Evolutionary conservation across 2,888 invertebrate species (phyloP), one percentile per base, ranked within the genome.

Genomic region (Cheilosia variabilis): DNA sequence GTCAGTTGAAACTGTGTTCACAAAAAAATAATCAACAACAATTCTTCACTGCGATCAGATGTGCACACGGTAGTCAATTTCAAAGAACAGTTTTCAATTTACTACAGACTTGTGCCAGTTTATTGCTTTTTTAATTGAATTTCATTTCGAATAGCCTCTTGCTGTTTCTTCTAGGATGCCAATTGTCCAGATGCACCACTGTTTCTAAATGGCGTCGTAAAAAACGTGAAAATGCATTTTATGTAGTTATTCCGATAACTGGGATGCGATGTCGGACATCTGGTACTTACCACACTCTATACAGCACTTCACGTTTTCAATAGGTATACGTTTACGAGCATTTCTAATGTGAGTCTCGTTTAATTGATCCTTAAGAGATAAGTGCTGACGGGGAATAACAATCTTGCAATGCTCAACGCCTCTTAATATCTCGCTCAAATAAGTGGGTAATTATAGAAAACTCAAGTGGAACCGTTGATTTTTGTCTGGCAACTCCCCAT

Each of bases 81-180:
- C 5, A 17, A 9, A 47, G 17, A 47, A 47, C 45, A 9, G 17
- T 22, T 58, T 58, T 34, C 27, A 34, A 53, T 66, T 66, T 37
- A 66, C 52, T 41, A 17, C 53, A 66, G n/a, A 34, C 34, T 50
- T 31, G 37, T 41, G 53, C 24, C n/a, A 4, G n/a, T 53, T 66
- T 53, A 53, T 66, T 52, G 53, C 66, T 4, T 53, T 53, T 34
- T 52, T 66, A 66, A 66, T 66, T 53, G 41, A 52, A n/a, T 53
- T 50, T 65, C 52, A 37, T 24, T 34, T 9, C 15, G 52, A 52
- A 65, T 37, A 37, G 50, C 47, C 31, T 63, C 24, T 52, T 52
- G 24, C 22, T 10, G 52, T 10, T 15, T 52, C 24, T 13, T 13
- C 24, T 24, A 10, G 19, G 47, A 47, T 47, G 19, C 3, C 17